phyloP scores from a whole-genome alignment of 1,140 invertebrate genomes.

The Probaryconus sp. region DNA sequence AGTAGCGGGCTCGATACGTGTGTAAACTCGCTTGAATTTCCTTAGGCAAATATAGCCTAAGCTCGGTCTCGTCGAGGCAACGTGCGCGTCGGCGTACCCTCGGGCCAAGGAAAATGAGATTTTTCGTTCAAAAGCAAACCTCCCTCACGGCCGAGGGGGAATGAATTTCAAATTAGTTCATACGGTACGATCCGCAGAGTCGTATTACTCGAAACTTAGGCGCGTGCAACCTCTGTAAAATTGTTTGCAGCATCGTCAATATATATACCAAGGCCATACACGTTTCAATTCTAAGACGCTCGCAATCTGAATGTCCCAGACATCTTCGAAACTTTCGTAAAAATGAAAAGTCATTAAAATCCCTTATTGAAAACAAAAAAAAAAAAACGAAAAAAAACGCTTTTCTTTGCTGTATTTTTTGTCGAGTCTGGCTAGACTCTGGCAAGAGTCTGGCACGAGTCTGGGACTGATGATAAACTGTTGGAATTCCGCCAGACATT shows the following conservation, averaged over 20 bases:
- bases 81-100: slow-evolving; percentile 63
- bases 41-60: slow-evolving; percentile 76
- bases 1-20: slow-evolving; percentile 69
- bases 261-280: slow-evolving; percentile 50
- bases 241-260: slow-evolving; percentile 54
- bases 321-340: no score
- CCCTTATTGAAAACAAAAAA: no score
- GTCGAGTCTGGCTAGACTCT: no score
- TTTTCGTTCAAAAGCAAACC: slow-evolving; percentile 69
- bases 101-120: slow-evolving; percentile 77
- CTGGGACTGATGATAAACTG: no score
- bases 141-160: slow-evolving; percentile 59
- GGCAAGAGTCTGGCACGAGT: no score
- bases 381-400: no score
- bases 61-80: slow-evolving; percentile 61
- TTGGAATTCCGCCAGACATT: no score
- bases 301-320: slow-evolving; percentile 53
- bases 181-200: slow-evolving; percentile 66
- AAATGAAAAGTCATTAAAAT: slow-evolving; percentile 51
- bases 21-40: slow-evolving; percentile 77
- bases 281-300: slow-evolving; percentile 32
- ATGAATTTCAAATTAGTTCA: slow-evolving; percentile 77
- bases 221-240: slow-evolving; percentile 58
- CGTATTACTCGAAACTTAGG: slow-evolving; percentile 66
- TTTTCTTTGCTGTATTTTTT: no score